Conservation (phyloP, 2,113 vertebrate genomes). For the Oncorhynchus keta region DNA sequence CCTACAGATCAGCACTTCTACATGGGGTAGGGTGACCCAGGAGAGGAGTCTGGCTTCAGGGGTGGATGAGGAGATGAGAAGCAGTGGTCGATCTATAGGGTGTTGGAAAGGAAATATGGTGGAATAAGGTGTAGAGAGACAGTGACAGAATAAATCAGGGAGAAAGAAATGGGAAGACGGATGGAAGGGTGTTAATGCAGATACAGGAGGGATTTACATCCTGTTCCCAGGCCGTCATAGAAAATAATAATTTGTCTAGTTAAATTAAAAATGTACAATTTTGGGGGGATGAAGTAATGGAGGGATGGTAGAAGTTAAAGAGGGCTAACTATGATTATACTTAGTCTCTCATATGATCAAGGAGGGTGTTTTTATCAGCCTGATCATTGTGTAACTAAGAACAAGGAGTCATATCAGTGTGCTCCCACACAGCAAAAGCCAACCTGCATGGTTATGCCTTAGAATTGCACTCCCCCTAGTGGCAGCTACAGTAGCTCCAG, state of each 20-base stretch:
- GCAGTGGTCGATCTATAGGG: not conserved
- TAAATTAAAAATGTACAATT: too few relatives aligned
- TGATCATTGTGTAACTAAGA: not conserved
- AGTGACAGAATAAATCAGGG: not conserved
- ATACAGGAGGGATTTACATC: not conserved
- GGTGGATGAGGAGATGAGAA: not conserved
- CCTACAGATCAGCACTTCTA: not conserved
- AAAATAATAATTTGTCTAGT: too few relatives aligned
- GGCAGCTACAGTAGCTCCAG: constrained; percentile 29
- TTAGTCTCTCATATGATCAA: not conserved
- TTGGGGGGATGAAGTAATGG: not conserved
- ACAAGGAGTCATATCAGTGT: not conserved
- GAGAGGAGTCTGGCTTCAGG: too few relatives aligned
- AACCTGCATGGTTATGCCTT: constrained; percentile 33
- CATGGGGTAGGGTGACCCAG: not conserved
- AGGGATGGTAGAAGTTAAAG: not conserved
- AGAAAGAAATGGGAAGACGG: not conserved
- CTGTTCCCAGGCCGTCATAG: too few relatives aligned
- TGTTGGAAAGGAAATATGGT: not conserved
- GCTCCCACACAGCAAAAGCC: constrained; percentile 23
- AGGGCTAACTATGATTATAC: not conserved
- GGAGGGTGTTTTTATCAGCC: not conserved
- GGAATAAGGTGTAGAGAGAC: not conserved
- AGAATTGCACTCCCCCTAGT: constrained; percentile 67
- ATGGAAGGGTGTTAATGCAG: not conserved